Evolutionary conservation across 1,140 invertebrate species (phyloP).

Genomic region (Pissodes strobi): DNA sequence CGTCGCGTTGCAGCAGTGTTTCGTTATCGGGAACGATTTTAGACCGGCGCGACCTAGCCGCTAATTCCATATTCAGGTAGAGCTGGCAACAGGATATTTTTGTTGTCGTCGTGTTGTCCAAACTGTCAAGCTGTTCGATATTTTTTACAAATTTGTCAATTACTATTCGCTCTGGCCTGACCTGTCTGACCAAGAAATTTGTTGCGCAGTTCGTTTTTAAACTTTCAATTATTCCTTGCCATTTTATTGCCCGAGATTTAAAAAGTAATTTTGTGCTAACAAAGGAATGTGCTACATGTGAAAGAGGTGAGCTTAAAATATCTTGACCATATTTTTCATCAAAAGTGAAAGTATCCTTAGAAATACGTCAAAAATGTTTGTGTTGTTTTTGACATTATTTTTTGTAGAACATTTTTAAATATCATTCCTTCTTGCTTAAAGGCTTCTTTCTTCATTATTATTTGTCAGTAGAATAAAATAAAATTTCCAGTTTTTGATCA

Average conservation of each 20-base stretch:
- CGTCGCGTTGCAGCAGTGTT: too few species aligned
- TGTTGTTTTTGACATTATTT: constrained; percentile 8
- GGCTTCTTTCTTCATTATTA: not conserved
- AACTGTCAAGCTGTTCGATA: constrained; percentile 11
- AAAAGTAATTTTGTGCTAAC: constrained; percentile 15
- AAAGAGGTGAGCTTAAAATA: constrained; percentile 8
- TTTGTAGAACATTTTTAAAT: constrained; percentile 1
- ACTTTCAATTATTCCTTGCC: constrained; percentile 32
- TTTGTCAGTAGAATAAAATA: not conserved
- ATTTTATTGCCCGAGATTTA: constrained; percentile 11
- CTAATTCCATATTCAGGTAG: too few species aligned
- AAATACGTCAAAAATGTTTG: not conserved
- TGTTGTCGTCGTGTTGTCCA: not conserved
- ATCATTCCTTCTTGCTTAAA: not conserved
- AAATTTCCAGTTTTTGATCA: not conserved
- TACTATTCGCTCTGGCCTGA: not conserved
- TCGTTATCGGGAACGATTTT: too few species aligned
- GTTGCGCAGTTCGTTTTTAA: constrained; percentile 29
- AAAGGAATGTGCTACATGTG: constrained; percentile 24
- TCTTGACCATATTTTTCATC: not conserved
- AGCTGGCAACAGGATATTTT: not conserved
- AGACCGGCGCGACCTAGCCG: too few species aligned
- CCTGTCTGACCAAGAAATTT: not conserved
- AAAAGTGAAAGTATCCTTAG: too few species aligned
- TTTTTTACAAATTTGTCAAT: constrained; percentile 18